phyloP scores from a whole-genome alignment of 2,113 vertebrate genomes.

The Thomomys bottae region DNA sequence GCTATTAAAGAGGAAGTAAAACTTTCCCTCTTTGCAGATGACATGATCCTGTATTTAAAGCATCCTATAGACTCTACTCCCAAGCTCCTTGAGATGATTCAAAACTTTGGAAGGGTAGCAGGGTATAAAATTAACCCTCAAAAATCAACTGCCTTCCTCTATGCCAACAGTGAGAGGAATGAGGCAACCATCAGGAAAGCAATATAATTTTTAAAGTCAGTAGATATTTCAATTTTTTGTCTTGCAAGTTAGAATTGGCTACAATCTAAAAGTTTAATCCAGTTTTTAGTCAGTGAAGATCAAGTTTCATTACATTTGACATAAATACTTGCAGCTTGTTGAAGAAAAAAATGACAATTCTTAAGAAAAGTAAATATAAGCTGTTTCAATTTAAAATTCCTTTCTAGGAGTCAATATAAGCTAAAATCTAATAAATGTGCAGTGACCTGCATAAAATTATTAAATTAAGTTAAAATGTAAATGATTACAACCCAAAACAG shows the following conservation, averaged over 20 bases:
- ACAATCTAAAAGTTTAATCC: background rate
- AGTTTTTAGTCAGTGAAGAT: background rate
- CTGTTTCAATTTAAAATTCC: background rate
- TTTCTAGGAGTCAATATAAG: background rate
- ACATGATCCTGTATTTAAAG: too few species aligned
- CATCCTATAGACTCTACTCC: too few species aligned
- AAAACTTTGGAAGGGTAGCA: too few species aligned
- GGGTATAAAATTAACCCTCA: too few species aligned
- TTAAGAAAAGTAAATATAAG: background rate
- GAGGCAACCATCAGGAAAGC: too few species aligned
- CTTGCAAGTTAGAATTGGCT: slow-evolving; percentile 14
- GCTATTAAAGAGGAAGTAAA: too few species aligned
- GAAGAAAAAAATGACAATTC: background rate
- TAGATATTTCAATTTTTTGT: background rate
- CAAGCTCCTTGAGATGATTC: too few species aligned
- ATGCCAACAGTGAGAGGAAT: too few species aligned
- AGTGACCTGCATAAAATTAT: background rate
- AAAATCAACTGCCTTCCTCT: too few species aligned
- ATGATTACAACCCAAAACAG: background rate
- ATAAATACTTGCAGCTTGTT: background rate
- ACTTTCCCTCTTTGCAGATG: too few species aligned
- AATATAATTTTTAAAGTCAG: too few species aligned
- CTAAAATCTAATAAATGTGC: background rate
- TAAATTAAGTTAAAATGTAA: background rate
- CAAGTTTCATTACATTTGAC: too few species aligned